Evolutionary conservation across 2,797 vertebrate species (phyloP).

Genomic region (Pseudocheirus occidentalis): DNA sequence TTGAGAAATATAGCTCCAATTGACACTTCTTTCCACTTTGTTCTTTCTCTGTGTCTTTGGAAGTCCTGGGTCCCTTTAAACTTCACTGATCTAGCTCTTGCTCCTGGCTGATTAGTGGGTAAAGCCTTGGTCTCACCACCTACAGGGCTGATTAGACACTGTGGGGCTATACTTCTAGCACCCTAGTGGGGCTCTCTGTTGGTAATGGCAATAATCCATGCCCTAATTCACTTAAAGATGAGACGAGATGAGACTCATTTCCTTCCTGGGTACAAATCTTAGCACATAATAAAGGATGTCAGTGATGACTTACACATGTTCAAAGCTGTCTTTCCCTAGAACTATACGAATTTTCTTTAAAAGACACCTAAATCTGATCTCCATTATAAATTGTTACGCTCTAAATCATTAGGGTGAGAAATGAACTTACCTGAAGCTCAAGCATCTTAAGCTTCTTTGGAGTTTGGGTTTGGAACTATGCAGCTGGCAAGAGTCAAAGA

Average conservation of each 20-base stretch:
- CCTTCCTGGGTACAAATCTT: slow-evolving; percentile 60
- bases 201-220: background rate
- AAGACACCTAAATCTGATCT: slow-evolving; percentile 46
- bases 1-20: background rate
- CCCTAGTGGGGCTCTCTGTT: background rate
- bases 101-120: background rate
- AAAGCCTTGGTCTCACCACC: background rate
- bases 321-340: slow-evolving; percentile 60
- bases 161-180: background rate
- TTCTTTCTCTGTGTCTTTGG: background rate
- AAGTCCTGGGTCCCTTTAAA: background rate
- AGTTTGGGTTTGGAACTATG: slow-evolving; percentile 47
- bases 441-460: slow-evolving; percentile 38
- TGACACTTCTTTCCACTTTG: background rate
- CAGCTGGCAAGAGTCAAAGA: slow-evolving; percentile 45
- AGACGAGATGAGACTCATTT: slow-evolving; percentile 56
- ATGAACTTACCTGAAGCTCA: slow-evolving; percentile 53
- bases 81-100: background rate
- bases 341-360: background rate
- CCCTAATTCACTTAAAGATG: slow-evolving; percentile 50
- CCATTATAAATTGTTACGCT: slow-evolving; percentile 62
- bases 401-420: slow-evolving; percentile 63
- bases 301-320: slow-evolving; percentile 53
- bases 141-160: background rate
- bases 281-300: slow-evolving; percentile 61